Evolutionary conservation across 2,113 vertebrate species (phyloP).

Genomic region (Fulmarus glacialis): DNA sequence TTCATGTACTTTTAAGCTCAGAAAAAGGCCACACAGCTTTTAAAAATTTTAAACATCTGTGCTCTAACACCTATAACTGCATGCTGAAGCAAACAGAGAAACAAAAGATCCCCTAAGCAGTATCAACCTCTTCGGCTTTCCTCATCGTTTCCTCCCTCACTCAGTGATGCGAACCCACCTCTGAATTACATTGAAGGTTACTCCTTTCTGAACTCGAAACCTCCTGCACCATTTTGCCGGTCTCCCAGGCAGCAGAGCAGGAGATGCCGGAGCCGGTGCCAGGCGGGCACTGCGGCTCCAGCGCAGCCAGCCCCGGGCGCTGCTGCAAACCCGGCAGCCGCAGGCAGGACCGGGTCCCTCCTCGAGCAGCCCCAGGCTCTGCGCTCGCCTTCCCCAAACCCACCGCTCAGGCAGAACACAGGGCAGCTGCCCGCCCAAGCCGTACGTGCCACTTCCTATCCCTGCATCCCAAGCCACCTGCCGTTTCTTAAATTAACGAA

Average conservation of each 20-base stretch:
- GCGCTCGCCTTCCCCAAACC: constrained; percentile 11
- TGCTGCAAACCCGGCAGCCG: constrained; percentile 71
- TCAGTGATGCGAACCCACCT: constrained; percentile 52
- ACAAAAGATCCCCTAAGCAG: not conserved
- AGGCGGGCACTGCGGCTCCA: constrained; percentile 39
- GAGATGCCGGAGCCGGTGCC: constrained; percentile 48
- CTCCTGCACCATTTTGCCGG: constrained; percentile 44
- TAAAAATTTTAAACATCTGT: not conserved
- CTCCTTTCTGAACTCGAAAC: constrained; percentile 12
- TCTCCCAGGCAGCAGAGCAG: constrained; percentile 31
- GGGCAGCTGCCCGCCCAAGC: not conserved
- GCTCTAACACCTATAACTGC: not conserved
- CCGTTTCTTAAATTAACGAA: not conserved
- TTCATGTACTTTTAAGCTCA: not conserved
- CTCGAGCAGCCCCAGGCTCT: constrained; percentile 24
- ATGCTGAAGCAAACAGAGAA: not conserved
- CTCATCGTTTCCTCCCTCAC: not conserved
- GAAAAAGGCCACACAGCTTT: not conserved
- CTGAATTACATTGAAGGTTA: not conserved
- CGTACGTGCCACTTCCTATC: not conserved
- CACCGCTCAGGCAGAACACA: not conserved
- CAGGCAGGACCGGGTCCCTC: constrained; percentile 28
- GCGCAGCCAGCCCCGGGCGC: constrained; percentile 60
- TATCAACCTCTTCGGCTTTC: not conserved
- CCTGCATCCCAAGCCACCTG: not conserved